Evolutionary conservation across 2,888 invertebrate genomes (phyloP).

Genomic region (Ctena decussata): DNA sequence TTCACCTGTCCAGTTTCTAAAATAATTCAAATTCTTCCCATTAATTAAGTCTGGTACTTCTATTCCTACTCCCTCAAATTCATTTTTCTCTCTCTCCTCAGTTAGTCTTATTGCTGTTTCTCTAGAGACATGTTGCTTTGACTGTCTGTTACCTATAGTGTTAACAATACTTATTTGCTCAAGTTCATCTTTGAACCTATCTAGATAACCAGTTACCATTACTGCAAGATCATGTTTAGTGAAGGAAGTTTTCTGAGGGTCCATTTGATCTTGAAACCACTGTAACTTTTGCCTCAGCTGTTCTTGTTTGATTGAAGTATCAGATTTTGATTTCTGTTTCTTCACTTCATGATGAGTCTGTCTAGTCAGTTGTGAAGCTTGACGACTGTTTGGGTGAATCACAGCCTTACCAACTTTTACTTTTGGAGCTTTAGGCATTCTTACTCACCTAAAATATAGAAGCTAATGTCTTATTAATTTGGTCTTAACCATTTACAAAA

Average conservation of each 20-base stretch:
- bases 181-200: conserved; percentile 92
- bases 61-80: conserved; percentile 93
- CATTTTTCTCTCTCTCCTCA: conserved; percentile 91
- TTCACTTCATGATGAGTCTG: conserved; percentile 90
- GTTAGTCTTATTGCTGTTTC: conserved; percentile 93
- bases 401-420: conserved; percentile 68
- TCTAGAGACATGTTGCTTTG: conserved; percentile 92
- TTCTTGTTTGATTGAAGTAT: conserved; percentile 69
- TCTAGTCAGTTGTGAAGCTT: conserved; percentile 92
- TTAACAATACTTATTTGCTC: conserved; percentile 93
- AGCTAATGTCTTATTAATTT: too few relatives aligned
- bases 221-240: conserved; percentile 89
- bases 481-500: too few relatives aligned
- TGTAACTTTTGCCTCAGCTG: conserved; percentile 91
- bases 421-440: conserved; percentile 82
- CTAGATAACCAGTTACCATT: conserved; percentile 87
- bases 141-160: conserved; percentile 91
- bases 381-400: conserved; percentile 94
- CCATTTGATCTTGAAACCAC: conserved; percentile 92
- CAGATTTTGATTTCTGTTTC: conserved; percentile 73
- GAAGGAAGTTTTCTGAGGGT: conserved; percentile 89
- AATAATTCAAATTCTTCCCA: conserved; percentile 89
- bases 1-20: conserved; percentile 87
- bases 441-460: conserved; percentile 20
- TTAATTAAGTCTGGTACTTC: conserved; percentile 92